phyloP scores from a whole-genome alignment of 30 jellyfish, hydroid and myxozoan genomes.

The Nemopilema nomurai region DNA sequence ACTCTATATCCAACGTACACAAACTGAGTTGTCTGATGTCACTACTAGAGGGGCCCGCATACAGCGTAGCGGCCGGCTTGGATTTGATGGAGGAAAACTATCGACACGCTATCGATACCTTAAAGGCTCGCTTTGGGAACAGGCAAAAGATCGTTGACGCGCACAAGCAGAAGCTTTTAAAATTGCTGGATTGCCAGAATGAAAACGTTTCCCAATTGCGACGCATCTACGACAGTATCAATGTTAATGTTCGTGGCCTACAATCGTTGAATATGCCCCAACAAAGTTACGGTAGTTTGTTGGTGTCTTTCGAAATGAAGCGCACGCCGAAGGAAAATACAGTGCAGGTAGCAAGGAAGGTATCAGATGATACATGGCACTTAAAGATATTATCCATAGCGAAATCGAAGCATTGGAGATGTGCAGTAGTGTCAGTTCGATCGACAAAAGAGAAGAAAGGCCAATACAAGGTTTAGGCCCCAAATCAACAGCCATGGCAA shows the following conservation, averaged over 20 bases:
- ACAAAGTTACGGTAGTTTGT: constrained; percentile 60
- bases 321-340: constrained; percentile 34
- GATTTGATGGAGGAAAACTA: constrained; percentile 50
- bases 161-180: constrained; percentile 61
- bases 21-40: constrained; percentile 47
- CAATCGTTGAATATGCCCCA: constrained; percentile 41
- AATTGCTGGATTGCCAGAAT: constrained; percentile 23
- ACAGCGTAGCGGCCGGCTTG: constrained; percentile 32
- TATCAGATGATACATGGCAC: constrained; percentile 49
- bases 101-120: constrained; percentile 23
- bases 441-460: constrained; percentile 1
- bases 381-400: neutral
- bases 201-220: constrained; percentile 20
- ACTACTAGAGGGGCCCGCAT: constrained; percentile 52
- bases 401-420: constrained; percentile 67
- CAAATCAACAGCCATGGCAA: constrained; percentile 12
- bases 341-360: constrained; percentile 48
- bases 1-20: constrained; percentile 30
- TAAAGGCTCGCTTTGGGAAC: constrained; percentile 42
- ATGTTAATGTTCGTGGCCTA: constrained; percentile 42
- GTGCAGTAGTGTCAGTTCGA: constrained; percentile 5
- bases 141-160: constrained; percentile 40
- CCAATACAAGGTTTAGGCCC: neutral
- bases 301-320: constrained; percentile 25
- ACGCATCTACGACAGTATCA: constrained; percentile 29